Evolutionary conservation across 2,888 invertebrate species (phyloP).

Genomic region (Strigamia maritima): DNA sequence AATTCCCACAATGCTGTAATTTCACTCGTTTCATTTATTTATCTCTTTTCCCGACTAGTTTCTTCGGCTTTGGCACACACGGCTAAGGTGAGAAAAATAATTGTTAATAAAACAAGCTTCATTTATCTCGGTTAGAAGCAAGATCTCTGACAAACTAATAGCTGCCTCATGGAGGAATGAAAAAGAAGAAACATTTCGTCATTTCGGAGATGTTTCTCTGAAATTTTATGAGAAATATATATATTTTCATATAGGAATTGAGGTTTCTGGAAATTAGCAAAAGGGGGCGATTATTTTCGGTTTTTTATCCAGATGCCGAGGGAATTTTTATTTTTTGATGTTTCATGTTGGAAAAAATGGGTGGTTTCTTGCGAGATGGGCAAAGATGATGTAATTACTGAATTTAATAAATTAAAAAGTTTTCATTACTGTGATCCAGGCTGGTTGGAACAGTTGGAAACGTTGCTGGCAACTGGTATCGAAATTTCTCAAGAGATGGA

Average conservation of each 20-base stretch:
- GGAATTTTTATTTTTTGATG: too few species aligned
- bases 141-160: neutral
- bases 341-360: neutral
- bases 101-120: slow-evolving; percentile 21
- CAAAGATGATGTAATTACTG: neutral
- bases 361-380: neutral
- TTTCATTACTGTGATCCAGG: neutral
- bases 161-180: neutral
- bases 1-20: neutral
- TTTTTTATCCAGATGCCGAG: too few species aligned
- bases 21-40: neutral
- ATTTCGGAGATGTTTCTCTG: neutral
- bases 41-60: neutral
- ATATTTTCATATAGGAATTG: neutral
- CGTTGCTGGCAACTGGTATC: neutral
- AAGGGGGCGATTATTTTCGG: too few species aligned
- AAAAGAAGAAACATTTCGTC: neutral
- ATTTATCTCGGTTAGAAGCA: neutral
- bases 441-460: neutral
- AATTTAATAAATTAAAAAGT: neutral
- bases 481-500: neutral
- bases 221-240: neutral
- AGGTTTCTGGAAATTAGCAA: neutral
- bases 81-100: slow-evolving; percentile 17
- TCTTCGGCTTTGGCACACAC: neutral